Conservation (phyloP, 2,888 invertebrate species). For the Leptinotarsa tumamoca region DNA sequence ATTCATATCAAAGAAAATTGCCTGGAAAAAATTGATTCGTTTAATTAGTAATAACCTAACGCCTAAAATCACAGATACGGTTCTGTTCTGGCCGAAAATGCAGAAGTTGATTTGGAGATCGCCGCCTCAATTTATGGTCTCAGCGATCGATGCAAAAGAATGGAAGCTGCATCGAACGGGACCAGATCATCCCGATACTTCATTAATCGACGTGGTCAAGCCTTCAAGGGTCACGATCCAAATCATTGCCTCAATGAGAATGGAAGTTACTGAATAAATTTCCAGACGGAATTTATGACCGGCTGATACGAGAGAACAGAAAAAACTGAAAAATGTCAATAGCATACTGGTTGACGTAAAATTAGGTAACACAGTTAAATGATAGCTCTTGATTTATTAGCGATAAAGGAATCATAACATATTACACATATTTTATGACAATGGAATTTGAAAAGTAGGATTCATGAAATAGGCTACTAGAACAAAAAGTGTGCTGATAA, state of each 20-base stretch:
- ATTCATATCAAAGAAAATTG: no score
- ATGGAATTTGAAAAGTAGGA: no score
- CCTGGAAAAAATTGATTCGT: no score
- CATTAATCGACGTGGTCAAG: constrained; percentile 41
- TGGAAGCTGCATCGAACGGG: constrained; percentile 34
- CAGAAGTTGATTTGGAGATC: constrained; percentile 50
- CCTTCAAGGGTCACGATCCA: constrained; percentile 23
- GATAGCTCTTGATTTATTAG: no score
- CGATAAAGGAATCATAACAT: no score
- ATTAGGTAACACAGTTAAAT: no score
- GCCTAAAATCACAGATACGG: not conserved
- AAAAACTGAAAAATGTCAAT: not conserved
- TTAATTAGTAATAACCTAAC: not conserved
- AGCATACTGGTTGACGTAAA: not conserved
- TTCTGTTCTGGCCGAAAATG: constrained; percentile 39
- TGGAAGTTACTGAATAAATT: not conserved
- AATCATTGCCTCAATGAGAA: constrained; percentile 7
- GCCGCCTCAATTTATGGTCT: constrained; percentile 43
- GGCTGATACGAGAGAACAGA: not conserved
- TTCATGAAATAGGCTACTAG: no score
- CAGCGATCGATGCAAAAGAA: constrained; percentile 29
- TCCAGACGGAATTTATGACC: not conserved
- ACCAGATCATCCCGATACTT: constrained; percentile 34
- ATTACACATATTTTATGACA: no score
- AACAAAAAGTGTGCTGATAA: no score